These are phyloP conservation scores for Silurus aristotelis DNA, from an alignment of 2,797 vertebrate species.

Conservation along the genomic window DNA sequence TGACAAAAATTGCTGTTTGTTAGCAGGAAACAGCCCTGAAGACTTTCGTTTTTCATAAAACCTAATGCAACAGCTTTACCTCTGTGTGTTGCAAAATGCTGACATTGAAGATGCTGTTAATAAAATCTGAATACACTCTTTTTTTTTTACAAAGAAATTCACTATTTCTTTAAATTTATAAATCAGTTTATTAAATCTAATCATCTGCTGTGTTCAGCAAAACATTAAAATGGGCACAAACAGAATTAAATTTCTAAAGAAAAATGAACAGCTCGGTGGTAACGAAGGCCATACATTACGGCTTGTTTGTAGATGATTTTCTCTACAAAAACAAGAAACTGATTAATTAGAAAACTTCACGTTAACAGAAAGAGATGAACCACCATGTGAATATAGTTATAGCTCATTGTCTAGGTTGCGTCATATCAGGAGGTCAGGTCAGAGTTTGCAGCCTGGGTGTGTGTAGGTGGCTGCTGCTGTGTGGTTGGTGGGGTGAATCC, in stretches of 20 bases:
- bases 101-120: neutral
- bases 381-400: neutral
- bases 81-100: neutral
- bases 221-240: too few species aligned
- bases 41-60: neutral
- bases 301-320: neutral
- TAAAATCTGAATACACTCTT: neutral
- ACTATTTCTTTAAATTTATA: neutral
- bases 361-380: neutral
- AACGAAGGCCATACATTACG: neutral
- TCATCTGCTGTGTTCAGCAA: neutral
- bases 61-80: neutral
- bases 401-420: neutral
- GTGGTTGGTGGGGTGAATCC: conserved; percentile 12
- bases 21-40: neutral
- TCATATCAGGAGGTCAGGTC: neutral
- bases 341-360: neutral
- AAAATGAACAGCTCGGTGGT: neutral
- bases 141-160: neutral
- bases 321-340: neutral
- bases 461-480: neutral
- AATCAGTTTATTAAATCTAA: neutral
- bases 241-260: neutral
- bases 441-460: conserved; percentile 23
- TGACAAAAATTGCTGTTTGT: neutral